phyloP scores from a whole-genome alignment of 2,113 vertebrate genomes.

The Periophthalmus modestus region DNA sequence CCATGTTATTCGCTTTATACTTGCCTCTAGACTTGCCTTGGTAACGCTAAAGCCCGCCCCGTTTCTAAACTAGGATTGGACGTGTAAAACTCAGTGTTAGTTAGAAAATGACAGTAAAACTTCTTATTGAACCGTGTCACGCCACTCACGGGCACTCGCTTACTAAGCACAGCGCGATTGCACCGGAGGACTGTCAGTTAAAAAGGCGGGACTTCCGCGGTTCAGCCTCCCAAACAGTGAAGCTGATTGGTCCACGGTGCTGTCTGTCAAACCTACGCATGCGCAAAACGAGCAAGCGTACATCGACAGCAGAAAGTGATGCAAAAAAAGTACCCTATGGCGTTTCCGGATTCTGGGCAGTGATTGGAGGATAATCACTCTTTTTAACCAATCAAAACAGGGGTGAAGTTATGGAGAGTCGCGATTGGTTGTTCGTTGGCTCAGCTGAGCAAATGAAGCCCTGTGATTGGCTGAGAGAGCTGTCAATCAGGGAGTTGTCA shows the following conservation, averaged over 20 bases:
- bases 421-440: slow-evolving; percentile 44
- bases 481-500: slow-evolving; percentile 67
- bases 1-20: slow-evolving; percentile 79
- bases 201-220: slow-evolving; percentile 14
- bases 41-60: slow-evolving; percentile 72
- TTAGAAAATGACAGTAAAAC: neutral
- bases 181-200: slow-evolving; percentile 18
- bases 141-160: slow-evolving; percentile 50
- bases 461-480: slow-evolving; percentile 13
- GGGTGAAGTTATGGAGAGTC: fast-evolving
- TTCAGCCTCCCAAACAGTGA: slow-evolving; percentile 52
- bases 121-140: slow-evolving; percentile 33
- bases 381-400: slow-evolving; percentile 30
- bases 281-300: slow-evolving; percentile 28
- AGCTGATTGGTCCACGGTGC: slow-evolving; percentile 42
- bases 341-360: neutral
- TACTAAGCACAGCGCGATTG: slow-evolving; percentile 74
- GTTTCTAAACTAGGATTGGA: slow-evolving; percentile 72
- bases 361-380: slow-evolving; percentile 44
- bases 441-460: neutral
- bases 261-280: slow-evolving; percentile 35
- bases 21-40: slow-evolving; percentile 65
- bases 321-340: slow-evolving; percentile 50
- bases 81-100: neutral
- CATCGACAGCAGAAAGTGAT: slow-evolving; percentile 37